Evolutionary conservation across 2,888 invertebrate species (phyloP).

Genomic region (Boloria selene): DNA sequence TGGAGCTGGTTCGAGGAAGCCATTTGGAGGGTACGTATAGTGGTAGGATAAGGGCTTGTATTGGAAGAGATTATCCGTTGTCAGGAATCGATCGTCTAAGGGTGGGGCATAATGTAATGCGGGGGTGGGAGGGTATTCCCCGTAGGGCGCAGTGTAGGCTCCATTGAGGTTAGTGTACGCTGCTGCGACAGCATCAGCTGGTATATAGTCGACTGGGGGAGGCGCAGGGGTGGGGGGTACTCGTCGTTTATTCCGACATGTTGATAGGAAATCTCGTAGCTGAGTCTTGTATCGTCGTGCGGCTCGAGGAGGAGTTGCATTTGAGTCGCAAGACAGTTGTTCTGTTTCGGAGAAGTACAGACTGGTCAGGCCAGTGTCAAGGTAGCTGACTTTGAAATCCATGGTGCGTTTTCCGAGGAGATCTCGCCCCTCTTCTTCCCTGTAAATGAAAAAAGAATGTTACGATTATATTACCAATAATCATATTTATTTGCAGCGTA

Average conservation of each 20-base stretch:
- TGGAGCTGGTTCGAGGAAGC: conserved; percentile 90
- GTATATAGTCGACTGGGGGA: conserved; percentile 86
- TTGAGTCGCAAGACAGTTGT: conserved; percentile 85
- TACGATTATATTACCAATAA: background rate
- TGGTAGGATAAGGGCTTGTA: conserved; percentile 94
- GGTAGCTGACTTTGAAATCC: conserved; percentile 99
- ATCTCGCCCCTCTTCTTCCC: conserved; percentile 99
- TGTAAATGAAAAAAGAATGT: conserved; percentile 62
- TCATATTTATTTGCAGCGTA: background rate
- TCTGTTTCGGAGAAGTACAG: conserved; percentile 94
- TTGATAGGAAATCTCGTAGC: conserved; percentile 94
- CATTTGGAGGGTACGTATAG: conserved; percentile 89
- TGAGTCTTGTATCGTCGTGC: conserved; percentile 97
- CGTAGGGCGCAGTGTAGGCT: conserved; percentile 91
- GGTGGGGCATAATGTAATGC: conserved; percentile 86
- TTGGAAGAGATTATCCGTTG: conserved; percentile 93
- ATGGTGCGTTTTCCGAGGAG: conserved; percentile 98
- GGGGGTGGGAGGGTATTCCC: conserved; percentile 86
- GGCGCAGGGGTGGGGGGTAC: conserved; percentile 81
- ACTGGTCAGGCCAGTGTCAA: conserved; percentile 95
- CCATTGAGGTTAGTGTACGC: conserved; percentile 91
- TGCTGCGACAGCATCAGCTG: conserved; percentile 87
- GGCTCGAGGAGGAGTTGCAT: conserved; percentile 88
- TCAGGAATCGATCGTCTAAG: conserved; percentile 86
- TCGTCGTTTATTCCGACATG: conserved; percentile 92